These are phyloP conservation scores for Drosophila subobscura DNA, from an alignment of 1,140 invertebrate species.

Conservation along the genomic window DNA sequence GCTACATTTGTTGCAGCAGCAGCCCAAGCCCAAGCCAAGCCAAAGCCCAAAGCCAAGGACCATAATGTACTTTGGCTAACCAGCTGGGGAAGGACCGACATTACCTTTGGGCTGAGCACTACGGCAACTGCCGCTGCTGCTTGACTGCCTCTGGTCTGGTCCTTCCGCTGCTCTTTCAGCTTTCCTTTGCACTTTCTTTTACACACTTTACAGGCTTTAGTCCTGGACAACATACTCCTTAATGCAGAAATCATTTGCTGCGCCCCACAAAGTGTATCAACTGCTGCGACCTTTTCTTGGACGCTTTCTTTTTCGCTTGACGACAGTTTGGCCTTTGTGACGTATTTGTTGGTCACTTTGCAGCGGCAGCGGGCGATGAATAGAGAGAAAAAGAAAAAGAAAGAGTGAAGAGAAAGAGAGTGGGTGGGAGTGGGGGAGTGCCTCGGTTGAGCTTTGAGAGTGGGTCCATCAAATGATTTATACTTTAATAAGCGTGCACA, in stretches of 20 bases:
- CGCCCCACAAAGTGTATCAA: no score
- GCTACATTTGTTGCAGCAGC: slow-evolving; percentile 79
- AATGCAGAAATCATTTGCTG: no score
- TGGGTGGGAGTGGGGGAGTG: not conserved
- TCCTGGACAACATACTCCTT: no score
- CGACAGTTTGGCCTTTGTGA: slow-evolving; percentile 42
- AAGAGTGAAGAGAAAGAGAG: no score
- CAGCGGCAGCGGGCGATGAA: not conserved
- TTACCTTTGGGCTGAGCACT: slow-evolving; percentile 29
- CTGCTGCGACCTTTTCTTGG: no score
- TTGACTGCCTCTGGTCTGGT: not conserved
- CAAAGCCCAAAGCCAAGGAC: slow-evolving; percentile 46
- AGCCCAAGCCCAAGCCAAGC: slow-evolving; percentile 10
- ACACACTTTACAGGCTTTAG: no score
- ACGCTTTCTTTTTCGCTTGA: slow-evolving; percentile 27
- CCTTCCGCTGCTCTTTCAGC: not conserved
- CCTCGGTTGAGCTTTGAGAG: not conserved
- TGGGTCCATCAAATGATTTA: slow-evolving; percentile 64
- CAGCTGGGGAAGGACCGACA: slow-evolving; percentile 23
- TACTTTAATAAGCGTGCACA: slow-evolving; percentile 75
- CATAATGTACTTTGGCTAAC: slow-evolving; percentile 76
- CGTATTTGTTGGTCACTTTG: slow-evolving; percentile 54
- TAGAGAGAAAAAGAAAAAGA: no score
- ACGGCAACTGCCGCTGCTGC: not conserved
- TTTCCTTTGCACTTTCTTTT: slow-evolving; percentile 8